phyloP scores from a whole-genome alignment of 2,113 vertebrate genomes.

The Corythornis vintsioides region DNA sequence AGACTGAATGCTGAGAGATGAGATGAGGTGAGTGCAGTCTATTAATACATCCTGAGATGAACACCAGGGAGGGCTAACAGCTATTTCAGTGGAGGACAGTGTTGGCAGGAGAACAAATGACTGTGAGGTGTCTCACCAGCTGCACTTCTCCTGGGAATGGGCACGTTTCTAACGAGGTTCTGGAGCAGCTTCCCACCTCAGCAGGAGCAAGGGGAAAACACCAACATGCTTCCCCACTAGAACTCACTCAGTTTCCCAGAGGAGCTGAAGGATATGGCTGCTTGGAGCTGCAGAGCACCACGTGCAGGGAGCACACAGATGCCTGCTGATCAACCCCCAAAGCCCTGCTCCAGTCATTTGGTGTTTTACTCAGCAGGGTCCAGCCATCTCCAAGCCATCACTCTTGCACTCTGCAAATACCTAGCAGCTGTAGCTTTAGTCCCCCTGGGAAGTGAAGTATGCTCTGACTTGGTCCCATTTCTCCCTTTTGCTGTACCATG shows the following conservation, averaged over 20 bases:
- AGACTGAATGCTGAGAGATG: neutral
- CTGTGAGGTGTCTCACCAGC: neutral
- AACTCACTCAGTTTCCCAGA: neutral
- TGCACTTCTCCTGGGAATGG: neutral
- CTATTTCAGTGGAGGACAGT: constrained; percentile 35
- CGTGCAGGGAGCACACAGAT: neutral
- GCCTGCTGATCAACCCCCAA: neutral
- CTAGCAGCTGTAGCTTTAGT: neutral
- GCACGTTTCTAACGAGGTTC: neutral
- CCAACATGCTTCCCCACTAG: neutral
- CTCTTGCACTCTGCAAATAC: neutral
- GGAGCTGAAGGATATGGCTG: neutral
- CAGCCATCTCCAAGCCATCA: neutral
- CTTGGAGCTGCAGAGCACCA: neutral
- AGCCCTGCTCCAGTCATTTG: neutral
- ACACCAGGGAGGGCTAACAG: constrained; percentile 2
- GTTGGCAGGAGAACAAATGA: constrained; percentile 44
- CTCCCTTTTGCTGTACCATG: neutral
- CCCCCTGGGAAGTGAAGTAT: neutral
- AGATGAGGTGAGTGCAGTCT: constrained; percentile 20
- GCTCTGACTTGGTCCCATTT: neutral
- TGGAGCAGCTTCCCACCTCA: neutral
- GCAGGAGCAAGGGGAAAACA: neutral
- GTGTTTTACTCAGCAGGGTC: neutral
- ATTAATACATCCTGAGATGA: constrained; percentile 53